These are phyloP conservation scores for Lepidocolaptes lacrymiger DNA, from an alignment of 2,797 vertebrate genomes.

Conservation along the genomic window DNA sequence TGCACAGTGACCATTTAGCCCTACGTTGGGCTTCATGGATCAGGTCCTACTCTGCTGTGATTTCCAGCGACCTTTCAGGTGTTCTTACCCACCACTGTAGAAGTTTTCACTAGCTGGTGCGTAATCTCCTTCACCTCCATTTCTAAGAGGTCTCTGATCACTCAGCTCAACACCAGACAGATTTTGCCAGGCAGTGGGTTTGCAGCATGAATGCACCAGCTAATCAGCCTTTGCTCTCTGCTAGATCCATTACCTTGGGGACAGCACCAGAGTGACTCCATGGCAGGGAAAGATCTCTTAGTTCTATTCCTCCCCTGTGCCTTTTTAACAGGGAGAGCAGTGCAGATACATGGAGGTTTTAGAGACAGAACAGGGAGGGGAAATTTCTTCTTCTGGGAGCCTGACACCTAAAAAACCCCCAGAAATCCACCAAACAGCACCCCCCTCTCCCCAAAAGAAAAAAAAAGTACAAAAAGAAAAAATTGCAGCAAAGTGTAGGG, in stretches of 20 bases:
- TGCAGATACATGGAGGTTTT: background rate
- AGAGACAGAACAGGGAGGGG: background rate
- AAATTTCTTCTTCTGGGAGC: background rate
- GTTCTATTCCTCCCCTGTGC: background rate
- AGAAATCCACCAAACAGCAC: background rate
- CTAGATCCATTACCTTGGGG: background rate
- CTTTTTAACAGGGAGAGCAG: background rate
- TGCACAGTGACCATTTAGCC: background rate
- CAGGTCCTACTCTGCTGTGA: background rate
- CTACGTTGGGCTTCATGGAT: background rate
- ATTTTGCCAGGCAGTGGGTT: background rate
- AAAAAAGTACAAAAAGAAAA: background rate
- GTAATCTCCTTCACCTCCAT: background rate
- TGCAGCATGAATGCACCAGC: fast-evolving
- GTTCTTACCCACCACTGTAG: background rate
- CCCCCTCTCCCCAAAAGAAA: too few relatives aligned
- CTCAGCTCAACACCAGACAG: background rate
- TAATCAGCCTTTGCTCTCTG: background rate
- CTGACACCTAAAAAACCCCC: background rate
- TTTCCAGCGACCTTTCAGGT: background rate
- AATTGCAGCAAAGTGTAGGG: background rate
- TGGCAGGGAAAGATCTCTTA: background rate
- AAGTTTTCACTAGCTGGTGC: background rate
- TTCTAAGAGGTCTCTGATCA: background rate
- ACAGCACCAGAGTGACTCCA: background rate